phyloP scores from a whole-genome alignment of 2,113 vertebrate genomes.

The Colistium nudipinnis region DNA sequence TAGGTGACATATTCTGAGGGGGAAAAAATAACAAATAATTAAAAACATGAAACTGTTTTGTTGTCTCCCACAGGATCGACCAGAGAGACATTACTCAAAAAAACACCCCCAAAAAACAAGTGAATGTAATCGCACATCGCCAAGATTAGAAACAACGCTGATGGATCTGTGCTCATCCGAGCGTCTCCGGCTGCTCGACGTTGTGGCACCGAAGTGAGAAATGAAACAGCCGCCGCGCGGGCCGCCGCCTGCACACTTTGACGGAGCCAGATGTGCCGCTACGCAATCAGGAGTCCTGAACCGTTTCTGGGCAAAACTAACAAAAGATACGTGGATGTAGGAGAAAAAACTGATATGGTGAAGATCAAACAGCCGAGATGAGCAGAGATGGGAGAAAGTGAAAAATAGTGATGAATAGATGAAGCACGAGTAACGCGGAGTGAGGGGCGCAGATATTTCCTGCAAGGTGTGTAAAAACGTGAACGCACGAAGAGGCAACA shows the following conservation, averaged over 20 bases:
- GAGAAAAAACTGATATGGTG: neutral
- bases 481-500: constrained; percentile 26
- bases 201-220: constrained; percentile 28
- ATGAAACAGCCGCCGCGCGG: constrained; percentile 28
- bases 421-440: neutral
- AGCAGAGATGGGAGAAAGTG: neutral
- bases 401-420: neutral
- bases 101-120: too few species aligned
- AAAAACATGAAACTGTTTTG: constrained; percentile 60
- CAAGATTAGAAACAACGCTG: constrained; percentile 63
- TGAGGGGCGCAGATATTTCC: constrained; percentile 25
- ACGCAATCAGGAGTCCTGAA: constrained; percentile 20
- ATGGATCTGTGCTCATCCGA: constrained; percentile 54
- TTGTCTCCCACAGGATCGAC: constrained; percentile 58
- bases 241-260: constrained; percentile 50
- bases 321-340: neutral
- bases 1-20: constrained; percentile 37
- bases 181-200: constrained; percentile 35
- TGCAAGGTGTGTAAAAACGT: constrained; percentile 59
- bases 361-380: constrained; percentile 5
- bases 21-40: constrained; percentile 57
- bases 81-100: constrained; percentile 61
- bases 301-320: constrained; percentile 15
- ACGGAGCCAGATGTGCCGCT: constrained; percentile 54
- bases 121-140: constrained; percentile 52